Evolutionary conservation across 2,888 invertebrate genomes (phyloP), one percentile per base, ranked within the genome.

Genomic region (Labia minor): DNA sequence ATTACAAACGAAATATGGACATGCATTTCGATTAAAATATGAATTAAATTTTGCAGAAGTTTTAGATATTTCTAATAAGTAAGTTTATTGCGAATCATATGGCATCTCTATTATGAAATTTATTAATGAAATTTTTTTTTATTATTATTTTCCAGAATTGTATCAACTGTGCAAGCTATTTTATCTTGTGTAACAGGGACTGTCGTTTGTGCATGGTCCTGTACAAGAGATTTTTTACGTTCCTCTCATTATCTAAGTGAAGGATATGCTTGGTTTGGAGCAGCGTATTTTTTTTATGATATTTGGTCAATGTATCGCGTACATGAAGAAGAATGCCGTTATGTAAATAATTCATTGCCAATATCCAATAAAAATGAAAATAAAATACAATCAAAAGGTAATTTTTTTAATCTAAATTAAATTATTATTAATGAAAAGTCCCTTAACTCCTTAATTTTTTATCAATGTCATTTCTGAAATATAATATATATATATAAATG

Each of bases 271-370:
- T 89, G 88, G 88, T 88, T 89, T 75, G 89, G 88, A 1, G 86
- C 88, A 33, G 86, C 88, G 0, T 88, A 88, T 77, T 88, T 88
- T 77, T 85, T 88, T 79, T 88, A 89, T 74, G 89, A 89, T 77
- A 87, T 88, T 71, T 87, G 88, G 86, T 87, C 87, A 19, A 89
- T 89, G 89, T 89, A 88, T 73, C 82, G 84, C 78, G 88, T 88
- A 68, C 85, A 86, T 74, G 72, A 49, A 16, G 49, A 49, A 16
- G 49, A 49, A 49, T 49, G 49, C 14, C 49, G 49, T 3, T 8
- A 49, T 49, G 14, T 14, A 49, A 49, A 33, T 33, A 33, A 49
- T 16, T 49, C 49, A 16, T 49, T 49, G 4, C 49, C 49, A 2
- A 3, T 63, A 21, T 8, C 63, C 10, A 26, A 21, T 16, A 63